These are phyloP conservation scores for Drosophila virilis DNA, from an alignment of 1,140 invertebrate genomes.

Conservation along the genomic window DNA sequence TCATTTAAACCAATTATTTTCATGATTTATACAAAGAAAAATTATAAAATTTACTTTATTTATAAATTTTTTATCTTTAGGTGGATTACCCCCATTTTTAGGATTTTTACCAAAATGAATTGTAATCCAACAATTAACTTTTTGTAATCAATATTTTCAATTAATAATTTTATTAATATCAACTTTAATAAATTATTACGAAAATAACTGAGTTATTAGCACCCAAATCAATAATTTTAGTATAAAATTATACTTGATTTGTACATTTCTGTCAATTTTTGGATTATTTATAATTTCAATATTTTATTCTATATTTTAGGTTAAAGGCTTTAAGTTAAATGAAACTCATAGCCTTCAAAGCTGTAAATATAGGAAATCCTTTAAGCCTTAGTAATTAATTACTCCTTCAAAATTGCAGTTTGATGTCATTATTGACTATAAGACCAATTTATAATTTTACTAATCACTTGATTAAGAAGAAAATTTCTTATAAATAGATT, in stretches of 20 bases:
- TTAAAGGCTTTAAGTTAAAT: constrained; percentile 86
- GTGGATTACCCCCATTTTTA: constrained; percentile 85
- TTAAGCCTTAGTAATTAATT: constrained; percentile 84
- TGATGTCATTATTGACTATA: constrained; percentile 85
- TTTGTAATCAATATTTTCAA: constrained; percentile 79
- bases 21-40: constrained; percentile 71
- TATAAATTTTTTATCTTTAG: constrained; percentile 85
- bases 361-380: constrained; percentile 85
- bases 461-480: constrained; percentile 82
- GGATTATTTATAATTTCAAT: constrained; percentile 60
- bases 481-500: constrained; percentile 85
- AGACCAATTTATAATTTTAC: constrained; percentile 46
- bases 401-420: constrained; percentile 86
- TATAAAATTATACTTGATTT: constrained; percentile 55
- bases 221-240: too few species aligned
- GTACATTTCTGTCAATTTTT: too few species aligned
- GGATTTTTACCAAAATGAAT: constrained; percentile 86
- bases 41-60: constrained; percentile 84
- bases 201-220: too few species aligned
- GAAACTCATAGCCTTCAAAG: constrained; percentile 87
- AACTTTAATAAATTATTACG: too few species aligned
- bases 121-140: constrained; percentile 84
- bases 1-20: constrained; percentile 85
- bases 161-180: constrained; percentile 79
- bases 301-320: constrained; percentile 78